Conservation (phyloP, 1,140 invertebrate species). For the Brachystomella parvula region DNA sequence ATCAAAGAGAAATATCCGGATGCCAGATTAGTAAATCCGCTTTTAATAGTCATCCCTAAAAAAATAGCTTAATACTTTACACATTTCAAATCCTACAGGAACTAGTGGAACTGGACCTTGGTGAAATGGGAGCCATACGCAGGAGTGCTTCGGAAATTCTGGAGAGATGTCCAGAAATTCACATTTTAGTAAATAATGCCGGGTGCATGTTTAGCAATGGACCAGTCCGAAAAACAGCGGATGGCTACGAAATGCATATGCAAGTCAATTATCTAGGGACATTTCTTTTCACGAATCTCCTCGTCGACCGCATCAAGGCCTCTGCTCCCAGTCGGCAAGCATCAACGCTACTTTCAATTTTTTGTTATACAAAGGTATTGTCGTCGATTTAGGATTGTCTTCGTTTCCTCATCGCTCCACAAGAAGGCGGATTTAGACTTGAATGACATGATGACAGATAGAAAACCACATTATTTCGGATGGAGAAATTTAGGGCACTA, state of each 20-base stretch:
- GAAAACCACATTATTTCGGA: slow-evolving; percentile 26
- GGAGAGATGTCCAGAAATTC: slow-evolving; percentile 52
- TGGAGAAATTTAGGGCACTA: slow-evolving; percentile 43
- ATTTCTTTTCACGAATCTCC: slow-evolving; percentile 23
- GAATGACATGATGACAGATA: slow-evolving; percentile 42
- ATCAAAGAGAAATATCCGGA: background rate
- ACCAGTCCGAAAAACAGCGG: slow-evolving; percentile 53
- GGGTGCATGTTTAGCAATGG: slow-evolving; percentile 46
- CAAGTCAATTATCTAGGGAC: slow-evolving; percentile 46
- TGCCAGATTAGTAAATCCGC: background rate
- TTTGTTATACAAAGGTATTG: background rate
- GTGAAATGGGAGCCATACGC: slow-evolving; percentile 61
- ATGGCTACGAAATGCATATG: slow-evolving; percentile 76
- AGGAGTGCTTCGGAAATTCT: slow-evolving; percentile 58
- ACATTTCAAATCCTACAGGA: slow-evolving; percentile 30
- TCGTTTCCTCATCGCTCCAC: slow-evolving; percentile 40
- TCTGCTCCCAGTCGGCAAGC: slow-evolving; percentile 7
- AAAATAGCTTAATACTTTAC: slow-evolving; percentile 3
- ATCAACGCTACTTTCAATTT: background rate
- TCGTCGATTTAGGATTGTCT: slow-evolving; percentile 35
- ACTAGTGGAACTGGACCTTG: slow-evolving; percentile 58
- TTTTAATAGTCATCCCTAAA: no score
- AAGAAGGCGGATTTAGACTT: slow-evolving; percentile 46
- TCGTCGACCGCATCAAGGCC: slow-evolving; percentile 1
- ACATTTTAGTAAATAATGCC: slow-evolving; percentile 61